Percentiles rank a stretch among this genome's conserved stretches.
phyloP scores from a whole-genome alignment of 2,797 vertebrate species.

The Brotogeris chrysoptera region DNA sequence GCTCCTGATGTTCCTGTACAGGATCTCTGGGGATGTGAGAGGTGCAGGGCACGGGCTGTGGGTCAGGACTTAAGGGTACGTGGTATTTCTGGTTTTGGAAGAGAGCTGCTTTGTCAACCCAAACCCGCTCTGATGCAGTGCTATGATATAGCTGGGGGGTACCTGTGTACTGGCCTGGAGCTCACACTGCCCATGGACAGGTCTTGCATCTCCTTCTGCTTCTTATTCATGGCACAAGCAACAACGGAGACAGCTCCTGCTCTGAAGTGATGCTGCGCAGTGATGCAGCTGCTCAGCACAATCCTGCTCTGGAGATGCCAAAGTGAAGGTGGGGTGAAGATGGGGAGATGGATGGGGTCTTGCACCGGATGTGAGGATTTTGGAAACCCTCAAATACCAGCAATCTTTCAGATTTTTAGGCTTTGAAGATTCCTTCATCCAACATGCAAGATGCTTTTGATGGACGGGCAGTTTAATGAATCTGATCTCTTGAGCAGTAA shows the following conservation, averaged over 20 bases:
- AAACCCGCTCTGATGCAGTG: fast-evolving
- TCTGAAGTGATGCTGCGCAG: neutral
- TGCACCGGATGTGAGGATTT: neutral
- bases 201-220: neutral
- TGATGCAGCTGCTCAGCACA: neutral
- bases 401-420: neutral
- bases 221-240: neutral
- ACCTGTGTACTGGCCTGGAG: neutral
- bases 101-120: neutral
- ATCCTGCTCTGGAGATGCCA: neutral
- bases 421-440: neutral
- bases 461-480: neutral
- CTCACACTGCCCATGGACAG: fast-evolving
- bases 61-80: fast-evolving
- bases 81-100: neutral
- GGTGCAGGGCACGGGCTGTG: neutral
- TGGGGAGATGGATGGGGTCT: neutral
- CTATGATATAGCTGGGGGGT: fast-evolving
- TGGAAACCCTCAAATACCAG: neutral
- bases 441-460: neutral
- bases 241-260: fast-evolving
- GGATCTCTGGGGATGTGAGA: fast-evolving
- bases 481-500: neutral
- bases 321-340: neutral
- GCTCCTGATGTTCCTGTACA: fast-evolving